Conservation (phyloP, 1,140 invertebrate species). For the Drosophila insularis region DNA sequence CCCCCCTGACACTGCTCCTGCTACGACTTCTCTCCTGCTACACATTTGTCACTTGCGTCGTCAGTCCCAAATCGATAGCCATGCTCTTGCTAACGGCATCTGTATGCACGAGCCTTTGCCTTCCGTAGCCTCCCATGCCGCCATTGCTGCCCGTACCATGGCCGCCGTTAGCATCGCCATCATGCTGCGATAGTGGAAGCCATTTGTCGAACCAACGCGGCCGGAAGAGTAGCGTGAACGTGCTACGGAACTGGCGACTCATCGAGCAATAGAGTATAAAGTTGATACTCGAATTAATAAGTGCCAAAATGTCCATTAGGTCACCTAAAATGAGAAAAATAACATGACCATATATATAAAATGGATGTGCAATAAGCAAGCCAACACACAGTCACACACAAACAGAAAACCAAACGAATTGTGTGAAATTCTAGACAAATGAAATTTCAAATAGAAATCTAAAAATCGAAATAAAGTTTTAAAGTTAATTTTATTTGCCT, state of each 20-base stretch:
- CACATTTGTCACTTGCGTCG: constrained; percentile 82
- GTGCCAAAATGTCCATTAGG: constrained; percentile 96
- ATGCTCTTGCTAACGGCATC: constrained; percentile 76
- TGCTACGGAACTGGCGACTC: constrained; percentile 96
- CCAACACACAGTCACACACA: not conserved
- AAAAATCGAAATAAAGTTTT: not conserved
- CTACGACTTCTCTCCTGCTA: constrained; percentile 74
- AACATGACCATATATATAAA: not conserved
- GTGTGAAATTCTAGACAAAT: constrained; percentile 5
- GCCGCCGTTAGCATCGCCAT: constrained; percentile 74
- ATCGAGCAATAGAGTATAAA: constrained; percentile 99
- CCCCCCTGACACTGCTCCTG: constrained; percentile 11
- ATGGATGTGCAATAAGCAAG: constrained; percentile 36
- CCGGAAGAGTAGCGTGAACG: constrained; percentile 90
- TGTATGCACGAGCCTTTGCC: constrained; percentile 63
- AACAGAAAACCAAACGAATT: not conserved
- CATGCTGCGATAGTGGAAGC: constrained; percentile 84
- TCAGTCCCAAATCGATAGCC: constrained; percentile 74
- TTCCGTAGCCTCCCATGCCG: constrained; percentile 46
- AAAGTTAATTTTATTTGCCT: too few species aligned
- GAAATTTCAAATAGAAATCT: not conserved
- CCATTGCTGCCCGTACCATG: constrained; percentile 34
- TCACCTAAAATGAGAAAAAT: constrained; percentile 84
- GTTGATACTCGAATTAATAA: constrained; percentile 98
- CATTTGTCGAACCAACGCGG: constrained; percentile 84